Base-by-base conservation (phyloP, 1,140 invertebrate species). In the Sitophilus oryzae region DNA sequence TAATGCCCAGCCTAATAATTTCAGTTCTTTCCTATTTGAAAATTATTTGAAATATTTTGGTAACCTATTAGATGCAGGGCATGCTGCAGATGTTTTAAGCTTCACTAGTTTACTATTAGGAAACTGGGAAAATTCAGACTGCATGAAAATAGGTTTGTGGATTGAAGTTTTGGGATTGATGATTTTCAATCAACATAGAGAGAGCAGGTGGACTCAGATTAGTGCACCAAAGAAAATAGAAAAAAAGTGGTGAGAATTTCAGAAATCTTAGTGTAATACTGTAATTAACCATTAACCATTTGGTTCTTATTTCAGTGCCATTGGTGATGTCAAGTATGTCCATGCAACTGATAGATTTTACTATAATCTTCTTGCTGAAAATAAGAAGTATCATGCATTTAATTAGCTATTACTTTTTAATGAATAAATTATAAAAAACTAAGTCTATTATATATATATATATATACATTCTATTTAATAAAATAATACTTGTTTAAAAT, bases 21-120 rank as follows among this genome's bases (percentile, higher is more conserved):
- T 86, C 68, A 68, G 81, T 0, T 76, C 78, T 44, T 86, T 88
- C 63, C 68, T 89, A 5, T 79, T 83, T 63, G 83, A 86, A 62
- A 89, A 89, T 74, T 88, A 86, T 69, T 64, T 85, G 20, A 78
- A 80, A 36, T 85, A 85, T 58, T 86, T 86, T 56, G 73, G 76
- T 1, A 74, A 74, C 49, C 75, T 84, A 3, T 72, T 78, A 22
- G 74, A 84, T 63, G 73, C 76, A 2, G 67, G 75, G 21, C 61
- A 68, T 42, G 81, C 81, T 10, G 66, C 79, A 0, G 71, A 83
- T 53, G 74, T 78, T 44, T 67, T 88, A 18, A 84, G 82, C 60
- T 65, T 80, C 22, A 75, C 80, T 1, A 82, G 86, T 64, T 72
- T 72, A 43, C 73, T 86, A 62, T 73, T 85, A 36, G 76, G 77